These are phyloP conservation scores for Hydroisotoma schaefferi DNA, from an alignment of 2,888 invertebrate genomes.

Conservation along the genomic window DNA sequence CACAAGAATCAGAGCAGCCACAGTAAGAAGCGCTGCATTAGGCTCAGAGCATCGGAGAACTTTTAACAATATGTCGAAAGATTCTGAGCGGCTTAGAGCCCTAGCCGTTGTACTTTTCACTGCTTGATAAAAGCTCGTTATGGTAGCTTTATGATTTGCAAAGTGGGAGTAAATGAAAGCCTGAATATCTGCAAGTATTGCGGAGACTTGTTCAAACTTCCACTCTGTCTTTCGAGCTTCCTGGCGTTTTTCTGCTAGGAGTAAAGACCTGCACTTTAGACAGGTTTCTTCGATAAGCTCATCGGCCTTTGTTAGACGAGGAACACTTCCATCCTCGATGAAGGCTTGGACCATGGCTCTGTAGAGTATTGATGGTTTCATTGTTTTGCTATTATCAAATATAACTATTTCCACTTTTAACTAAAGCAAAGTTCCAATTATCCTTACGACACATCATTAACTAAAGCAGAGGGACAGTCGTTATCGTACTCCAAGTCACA, in stretches of 20 bases:
- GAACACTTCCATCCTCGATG: constrained; percentile 12
- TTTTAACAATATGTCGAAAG: constrained; percentile 21
- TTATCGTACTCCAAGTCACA: constrained; percentile 26
- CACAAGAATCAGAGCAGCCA: neutral
- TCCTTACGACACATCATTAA: constrained; percentile 21
- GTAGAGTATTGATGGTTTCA: no score
- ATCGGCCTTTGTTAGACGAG: constrained; percentile 18
- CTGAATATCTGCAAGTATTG: constrained; percentile 13
- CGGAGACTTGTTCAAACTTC: constrained; percentile 7
- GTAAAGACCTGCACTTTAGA: constrained; percentile 16
- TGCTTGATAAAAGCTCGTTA: constrained; percentile 13
- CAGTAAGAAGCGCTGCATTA: constrained; percentile 13
- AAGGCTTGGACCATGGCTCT: constrained; percentile 24
- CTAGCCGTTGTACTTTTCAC: constrained; percentile 12
- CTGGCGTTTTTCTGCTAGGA: constrained; percentile 6
- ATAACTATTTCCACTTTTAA: no score
- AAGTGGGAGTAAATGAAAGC: constrained; percentile 20
- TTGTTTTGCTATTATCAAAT: no score
- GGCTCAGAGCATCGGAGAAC: constrained; percentile 24
- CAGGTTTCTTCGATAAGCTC: constrained; percentile 30
- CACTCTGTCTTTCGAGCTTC: neutral
- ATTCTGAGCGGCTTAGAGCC: constrained; percentile 19
- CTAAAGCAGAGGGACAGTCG: constrained; percentile 14
- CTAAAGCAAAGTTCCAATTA: no score
- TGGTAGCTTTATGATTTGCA: constrained; percentile 11